These are phyloP conservation scores for Ameiurus melas DNA, from an alignment of 2,113 vertebrate genomes.

Conservation along the genomic window DNA sequence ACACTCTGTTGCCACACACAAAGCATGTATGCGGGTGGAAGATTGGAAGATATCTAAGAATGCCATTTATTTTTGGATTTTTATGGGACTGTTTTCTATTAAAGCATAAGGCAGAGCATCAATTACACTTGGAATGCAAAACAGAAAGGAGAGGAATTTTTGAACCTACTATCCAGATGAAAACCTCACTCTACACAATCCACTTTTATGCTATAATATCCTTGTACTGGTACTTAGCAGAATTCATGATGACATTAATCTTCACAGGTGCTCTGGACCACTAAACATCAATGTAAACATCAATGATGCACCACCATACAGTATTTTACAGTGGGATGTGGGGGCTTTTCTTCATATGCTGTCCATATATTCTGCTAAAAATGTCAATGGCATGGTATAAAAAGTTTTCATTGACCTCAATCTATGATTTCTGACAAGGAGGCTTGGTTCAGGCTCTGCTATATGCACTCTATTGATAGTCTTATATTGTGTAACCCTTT, in stretches of 20 bases:
- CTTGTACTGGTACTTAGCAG: neutral
- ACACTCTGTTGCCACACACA: constrained; percentile 43
- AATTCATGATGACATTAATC: neutral
- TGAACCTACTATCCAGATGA: constrained; percentile 52
- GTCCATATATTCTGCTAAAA: neutral
- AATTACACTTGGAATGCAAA: constrained; percentile 42
- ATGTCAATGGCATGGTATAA: neutral
- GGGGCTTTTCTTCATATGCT: neutral
- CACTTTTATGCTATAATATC: neutral
- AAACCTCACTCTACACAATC: neutral
- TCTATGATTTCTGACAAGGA: neutral
- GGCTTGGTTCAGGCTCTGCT: neutral
- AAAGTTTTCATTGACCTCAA: neutral
- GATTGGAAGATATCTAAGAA: constrained; percentile 51
- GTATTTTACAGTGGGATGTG: neutral
- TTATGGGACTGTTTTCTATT: constrained; percentile 24
- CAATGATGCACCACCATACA: neutral
- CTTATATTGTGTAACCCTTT: neutral
- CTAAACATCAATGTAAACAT: neutral
- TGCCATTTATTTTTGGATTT: constrained; percentile 46
- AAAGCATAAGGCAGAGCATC: constrained; percentile 32
- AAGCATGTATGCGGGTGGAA: constrained; percentile 22
- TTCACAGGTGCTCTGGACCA: neutral
- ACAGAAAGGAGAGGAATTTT: constrained; percentile 39
- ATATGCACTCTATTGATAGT: neutral